Base-by-base conservation (phyloP, 2,113 vertebrate species). In the Zootoca vivipara region DNA sequence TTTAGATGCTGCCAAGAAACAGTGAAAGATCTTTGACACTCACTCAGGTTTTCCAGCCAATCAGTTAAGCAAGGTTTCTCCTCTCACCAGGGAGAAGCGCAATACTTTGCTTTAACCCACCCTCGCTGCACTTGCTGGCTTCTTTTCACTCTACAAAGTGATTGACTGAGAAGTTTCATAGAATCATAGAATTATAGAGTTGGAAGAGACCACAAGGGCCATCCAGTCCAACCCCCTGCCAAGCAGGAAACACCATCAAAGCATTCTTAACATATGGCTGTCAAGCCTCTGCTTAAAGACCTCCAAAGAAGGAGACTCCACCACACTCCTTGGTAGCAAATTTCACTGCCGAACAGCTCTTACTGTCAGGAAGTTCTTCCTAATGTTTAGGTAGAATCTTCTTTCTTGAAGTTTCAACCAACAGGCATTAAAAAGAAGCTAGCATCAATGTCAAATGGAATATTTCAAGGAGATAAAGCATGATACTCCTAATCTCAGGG, bases 21-120 rank as follows among this genome's bases (percentile, higher is more conserved):
- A 72, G 77, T 20, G 56, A 65, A 82, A 15, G 42, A 9, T 82
- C 81, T 77, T 73, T 58, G 73, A n/a, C 77, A 67, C 73, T 88
- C 82, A 24, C 33, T 30, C 13, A 5, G 0, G 2, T 52, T 64
- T 75, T 72, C 30, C 73, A 0, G 0, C 4, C 67, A 33, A 88
- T 33, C 28, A 79, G 58, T 73, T 85, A 85, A 87, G 0, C 3
- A 38, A 85, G 33, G 22, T 33, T 20, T 9, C 20, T 69, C 69
- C 22, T 90, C 42, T 56, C 8, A 35, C 30, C 77, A 42, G 78
- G 62, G 1, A 38, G 42, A 52, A 35, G 28, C n/a, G 74, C 20
- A 72, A 42, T 4, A 83, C 13, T 58, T 80, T 78, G 82, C 72
- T 85, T 33, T 73, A 79, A 77, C 26, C 82, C 0, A 0, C 20